Conservation (phyloP, 2,888 invertebrate genomes). For the Himalopsyche tibetana region DNA sequence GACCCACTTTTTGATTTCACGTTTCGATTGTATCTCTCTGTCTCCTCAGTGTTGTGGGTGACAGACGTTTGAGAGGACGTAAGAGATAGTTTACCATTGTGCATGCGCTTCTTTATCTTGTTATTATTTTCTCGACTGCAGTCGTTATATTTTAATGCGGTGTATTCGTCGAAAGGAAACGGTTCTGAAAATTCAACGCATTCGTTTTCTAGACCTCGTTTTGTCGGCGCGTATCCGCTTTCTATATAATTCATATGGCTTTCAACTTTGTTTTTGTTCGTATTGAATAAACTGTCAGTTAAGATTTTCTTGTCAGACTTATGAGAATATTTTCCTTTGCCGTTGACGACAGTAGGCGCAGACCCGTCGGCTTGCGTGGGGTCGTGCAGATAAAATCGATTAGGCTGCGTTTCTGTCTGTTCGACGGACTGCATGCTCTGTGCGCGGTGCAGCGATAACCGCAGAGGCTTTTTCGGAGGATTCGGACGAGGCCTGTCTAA, state of each 20-base stretch:
- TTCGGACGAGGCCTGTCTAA: slow-evolving; percentile 79
- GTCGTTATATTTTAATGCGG: slow-evolving; percentile 46
- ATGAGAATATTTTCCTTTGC: slow-evolving; percentile 58
- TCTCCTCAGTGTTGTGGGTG: slow-evolving; percentile 55
- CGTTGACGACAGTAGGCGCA: slow-evolving; percentile 55
- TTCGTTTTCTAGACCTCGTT: slow-evolving; percentile 59
- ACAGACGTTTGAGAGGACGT: slow-evolving; percentile 36
- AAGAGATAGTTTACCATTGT: slow-evolving; percentile 61
- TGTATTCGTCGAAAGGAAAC: slow-evolving; percentile 43
- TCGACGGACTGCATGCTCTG: slow-evolving; percentile 86
- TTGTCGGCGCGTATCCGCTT: not conserved
- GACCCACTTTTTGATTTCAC: slow-evolving; percentile 63
- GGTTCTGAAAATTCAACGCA: slow-evolving; percentile 52
- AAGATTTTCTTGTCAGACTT: slow-evolving; percentile 57
- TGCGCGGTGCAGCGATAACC: slow-evolving; percentile 89
- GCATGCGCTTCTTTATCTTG: slow-evolving; percentile 60
- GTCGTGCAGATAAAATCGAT: slow-evolving; percentile 64
- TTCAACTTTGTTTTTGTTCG: slow-evolving; percentile 21
- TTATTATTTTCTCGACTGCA: slow-evolving; percentile 52
- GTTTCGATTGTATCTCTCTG: slow-evolving; percentile 60
- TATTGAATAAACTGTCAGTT: slow-evolving; percentile 56
- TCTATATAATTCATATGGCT: slow-evolving; percentile 17
- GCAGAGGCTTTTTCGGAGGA: slow-evolving; percentile 90
- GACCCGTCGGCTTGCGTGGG: slow-evolving; percentile 60
- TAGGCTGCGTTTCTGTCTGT: slow-evolving; percentile 47